Conservation (phyloP, 2,797 vertebrate genomes). For the Podarcis lilfordi region DNA sequence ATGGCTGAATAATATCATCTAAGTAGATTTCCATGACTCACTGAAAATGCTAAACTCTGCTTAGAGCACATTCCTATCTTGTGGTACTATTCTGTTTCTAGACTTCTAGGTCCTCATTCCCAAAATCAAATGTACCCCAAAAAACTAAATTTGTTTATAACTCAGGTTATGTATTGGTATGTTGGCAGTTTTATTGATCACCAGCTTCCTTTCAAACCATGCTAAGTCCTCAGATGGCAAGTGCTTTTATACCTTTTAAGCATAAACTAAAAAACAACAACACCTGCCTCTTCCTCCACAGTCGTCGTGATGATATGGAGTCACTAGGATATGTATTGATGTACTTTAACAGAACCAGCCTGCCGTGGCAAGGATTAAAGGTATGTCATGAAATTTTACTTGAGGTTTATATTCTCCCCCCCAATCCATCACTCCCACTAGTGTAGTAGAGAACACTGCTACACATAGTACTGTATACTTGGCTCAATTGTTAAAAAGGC, state of each 20-base stretch:
- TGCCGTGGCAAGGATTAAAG: constrained; percentile 99
- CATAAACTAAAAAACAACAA: background rate
- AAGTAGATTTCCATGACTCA: background rate
- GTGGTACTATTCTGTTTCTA: background rate
- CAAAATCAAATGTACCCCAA: background rate
- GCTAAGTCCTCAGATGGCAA: background rate
- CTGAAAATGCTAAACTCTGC: background rate
- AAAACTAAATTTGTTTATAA: background rate
- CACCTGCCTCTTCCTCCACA: constrained; percentile 65
- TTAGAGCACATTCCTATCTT: background rate
- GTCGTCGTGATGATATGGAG: constrained; percentile 99
- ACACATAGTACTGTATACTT: background rate
- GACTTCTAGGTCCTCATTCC: background rate
- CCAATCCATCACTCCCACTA: background rate
- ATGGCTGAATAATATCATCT: background rate
- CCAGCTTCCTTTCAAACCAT: background rate
- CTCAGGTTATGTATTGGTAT: background rate
- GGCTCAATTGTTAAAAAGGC: background rate
- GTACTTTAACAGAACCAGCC: constrained; percentile 99
- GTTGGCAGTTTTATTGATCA: background rate
- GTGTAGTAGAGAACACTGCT: background rate
- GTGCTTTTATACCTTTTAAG: background rate
- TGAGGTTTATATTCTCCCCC: background rate
- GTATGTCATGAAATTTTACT: constrained; percentile 75
- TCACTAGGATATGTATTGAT: constrained; percentile 99